Evolutionary conservation across 2,888 invertebrate species (phyloP), one percentile per base, ranked within the genome.

Genomic region (Acrobeloides nanus): DNA sequence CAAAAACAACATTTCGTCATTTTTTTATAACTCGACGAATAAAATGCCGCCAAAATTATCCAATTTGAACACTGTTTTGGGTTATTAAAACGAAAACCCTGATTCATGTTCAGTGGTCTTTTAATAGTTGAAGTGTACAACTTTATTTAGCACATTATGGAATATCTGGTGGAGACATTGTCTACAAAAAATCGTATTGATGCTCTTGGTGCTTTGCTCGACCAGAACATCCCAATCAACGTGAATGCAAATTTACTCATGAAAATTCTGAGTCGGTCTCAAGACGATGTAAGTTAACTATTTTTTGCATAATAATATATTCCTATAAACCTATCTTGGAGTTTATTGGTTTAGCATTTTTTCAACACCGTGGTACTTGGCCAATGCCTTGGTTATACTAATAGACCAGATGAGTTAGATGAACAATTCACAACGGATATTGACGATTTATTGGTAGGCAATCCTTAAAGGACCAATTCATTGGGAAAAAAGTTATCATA

Each of bases 291-390:
- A 23, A 41, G 38, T 18, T 45, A 12, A 10, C 5, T 18, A 5
- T 48, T 23, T 6, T 50, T 34, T 18, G 18, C n/a, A 45, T 6
- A 10, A 48, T 12, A 4, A 17, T 35, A 12, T 3, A 7, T 44
- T 17, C n/a, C 20, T 6, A 15, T 17, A 17, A 10, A 23, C 1
- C n/a, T 20, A 21, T 3, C 18, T 24, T 23, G n/a, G n/a, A n/a
- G n/a, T n/a, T n/a, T 34, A 39, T 39, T 1, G n/a, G 21, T 53
- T 45, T 37, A 59, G 57, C 62, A 69, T 38, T 71, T 71, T 46
- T 71, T 69, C 53, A 54, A 62, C 26, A 57, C 68, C 1, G 61
- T 71, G 20, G 56, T 71, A 4, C 56, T 71, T 7, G 61, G 63
- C 20, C 63, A 64, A 26, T 62, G 57, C 8, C 60, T 71, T 48